Conservation (phyloP, 2,888 invertebrate species). For the Zygaena filipendulae region DNA sequence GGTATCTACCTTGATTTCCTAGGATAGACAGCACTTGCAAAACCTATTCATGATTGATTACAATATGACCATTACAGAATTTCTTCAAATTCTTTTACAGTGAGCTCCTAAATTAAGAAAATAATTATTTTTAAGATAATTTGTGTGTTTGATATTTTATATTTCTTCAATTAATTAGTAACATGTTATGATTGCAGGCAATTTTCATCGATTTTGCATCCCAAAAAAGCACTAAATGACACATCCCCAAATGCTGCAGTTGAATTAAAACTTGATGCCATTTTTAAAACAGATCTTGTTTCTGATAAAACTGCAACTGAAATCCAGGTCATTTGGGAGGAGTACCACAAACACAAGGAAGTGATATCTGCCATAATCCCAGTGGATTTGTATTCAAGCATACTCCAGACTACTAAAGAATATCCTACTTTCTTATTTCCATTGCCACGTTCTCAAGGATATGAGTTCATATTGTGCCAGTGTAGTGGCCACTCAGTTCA, state of each 20-base stretch:
- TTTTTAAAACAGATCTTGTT: conserved; percentile 83
- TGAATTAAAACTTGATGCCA: conserved; percentile 73
- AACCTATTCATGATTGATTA: no score
- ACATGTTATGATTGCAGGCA: conserved; percentile 59
- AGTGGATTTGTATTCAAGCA: conserved; percentile 62
- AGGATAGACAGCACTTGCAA: no score
- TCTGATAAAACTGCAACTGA: conserved; percentile 76
- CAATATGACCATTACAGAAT: no score
- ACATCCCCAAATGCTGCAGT: conserved; percentile 34
- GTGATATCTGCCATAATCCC: conserved; percentile 81
- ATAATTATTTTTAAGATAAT: background rate
- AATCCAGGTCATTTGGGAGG: conserved; percentile 80
- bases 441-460: conserved; percentile 83
- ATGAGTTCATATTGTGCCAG: conserved; percentile 87
- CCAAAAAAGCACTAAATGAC: conserved; percentile 56
- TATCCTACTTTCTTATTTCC: conserved; percentile 83
- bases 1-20: no score
- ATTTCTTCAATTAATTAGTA: conserved; percentile 3
- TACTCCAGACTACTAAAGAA: conserved; percentile 67
- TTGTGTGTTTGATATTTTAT: no score
- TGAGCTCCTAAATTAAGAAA: no score
- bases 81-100: no score
- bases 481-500: conserved; percentile 78
- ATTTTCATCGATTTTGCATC: conserved; percentile 73
- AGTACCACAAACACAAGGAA: conserved; percentile 82